Evolutionary conservation across 2,888 invertebrate species (phyloP).

Genomic region (Agriopis aurantiaria): DNA sequence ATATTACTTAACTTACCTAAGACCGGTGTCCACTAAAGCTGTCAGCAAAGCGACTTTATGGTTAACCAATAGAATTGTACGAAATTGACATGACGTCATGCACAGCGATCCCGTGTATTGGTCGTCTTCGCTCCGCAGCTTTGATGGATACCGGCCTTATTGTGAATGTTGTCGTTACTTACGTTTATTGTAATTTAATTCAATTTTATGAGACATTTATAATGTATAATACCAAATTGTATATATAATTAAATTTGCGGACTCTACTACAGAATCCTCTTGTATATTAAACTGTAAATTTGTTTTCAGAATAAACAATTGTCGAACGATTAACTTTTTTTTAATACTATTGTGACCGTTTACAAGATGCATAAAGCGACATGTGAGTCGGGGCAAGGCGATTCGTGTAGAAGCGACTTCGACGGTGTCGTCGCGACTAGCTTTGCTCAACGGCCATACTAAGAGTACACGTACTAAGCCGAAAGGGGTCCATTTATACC

Average conservation of each 20-base stretch:
- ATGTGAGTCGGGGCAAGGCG: too few species aligned
- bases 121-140: neutral
- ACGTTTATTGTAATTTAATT: constrained; percentile 48
- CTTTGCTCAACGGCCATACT: neutral
- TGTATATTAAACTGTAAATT: constrained; percentile 79
- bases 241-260: constrained; percentile 42
- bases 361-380: neutral
- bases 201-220: constrained; percentile 49
- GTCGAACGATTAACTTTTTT: constrained; percentile 34
- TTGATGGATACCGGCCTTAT: constrained; percentile 13
- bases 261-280: constrained; percentile 54
- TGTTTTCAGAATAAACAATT: constrained; percentile 72
- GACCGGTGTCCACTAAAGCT: neutral
- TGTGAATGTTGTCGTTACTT: constrained; percentile 52
- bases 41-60: neutral
- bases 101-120: neutral
- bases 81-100: neutral
- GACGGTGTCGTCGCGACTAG: too few species aligned
- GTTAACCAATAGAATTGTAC: neutral
- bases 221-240: constrained; percentile 47
- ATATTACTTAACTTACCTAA: constrained; percentile 31
- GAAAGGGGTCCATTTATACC: too few species aligned
- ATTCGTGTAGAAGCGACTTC: neutral
- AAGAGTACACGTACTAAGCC: neutral
- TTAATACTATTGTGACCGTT: neutral